These are phyloP conservation scores for Antheraea pernyi DNA, from an alignment of 1,140 invertebrate species.

Conservation along the genomic window DNA sequence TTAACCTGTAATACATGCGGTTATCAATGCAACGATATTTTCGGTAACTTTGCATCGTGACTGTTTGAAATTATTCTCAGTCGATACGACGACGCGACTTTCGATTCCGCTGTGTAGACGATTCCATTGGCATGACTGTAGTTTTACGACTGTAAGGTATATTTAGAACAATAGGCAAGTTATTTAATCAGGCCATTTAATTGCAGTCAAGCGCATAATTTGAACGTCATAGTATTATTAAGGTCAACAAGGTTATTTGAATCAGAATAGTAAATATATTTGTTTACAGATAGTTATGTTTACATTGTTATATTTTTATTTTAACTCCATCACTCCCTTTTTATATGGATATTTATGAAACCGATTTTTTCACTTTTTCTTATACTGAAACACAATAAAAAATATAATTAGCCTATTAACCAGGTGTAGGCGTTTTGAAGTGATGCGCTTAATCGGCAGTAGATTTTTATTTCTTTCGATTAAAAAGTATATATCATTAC, in stretches of 20 bases:
- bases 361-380: too few species aligned
- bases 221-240: not conserved
- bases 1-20: not conserved
- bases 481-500: too few species aligned
- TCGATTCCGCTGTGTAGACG: constrained; percentile 23
- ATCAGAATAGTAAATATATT: not conserved
- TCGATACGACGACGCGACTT: not conserved
- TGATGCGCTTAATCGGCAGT: too few species aligned
- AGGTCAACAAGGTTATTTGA: not conserved
- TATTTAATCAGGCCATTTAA: not conserved
- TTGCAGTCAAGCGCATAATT: not conserved
- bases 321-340: too few species aligned
- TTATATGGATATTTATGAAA: too few species aligned
- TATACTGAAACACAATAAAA: too few species aligned
- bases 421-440: too few species aligned
- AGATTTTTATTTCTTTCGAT: too few species aligned
- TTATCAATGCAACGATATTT: constrained; percentile 4
- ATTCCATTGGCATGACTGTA: constrained; percentile 49
- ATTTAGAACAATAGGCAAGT: constrained; percentile 34
- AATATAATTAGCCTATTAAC: too few species aligned
- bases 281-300: too few species aligned
- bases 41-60: not conserved
- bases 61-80: not conserved
- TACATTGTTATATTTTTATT: too few species aligned
- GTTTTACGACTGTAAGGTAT: constrained; percentile 26